Conservation (phyloP, 2,888 invertebrate species). For the Diplolepis rosae region DNA sequence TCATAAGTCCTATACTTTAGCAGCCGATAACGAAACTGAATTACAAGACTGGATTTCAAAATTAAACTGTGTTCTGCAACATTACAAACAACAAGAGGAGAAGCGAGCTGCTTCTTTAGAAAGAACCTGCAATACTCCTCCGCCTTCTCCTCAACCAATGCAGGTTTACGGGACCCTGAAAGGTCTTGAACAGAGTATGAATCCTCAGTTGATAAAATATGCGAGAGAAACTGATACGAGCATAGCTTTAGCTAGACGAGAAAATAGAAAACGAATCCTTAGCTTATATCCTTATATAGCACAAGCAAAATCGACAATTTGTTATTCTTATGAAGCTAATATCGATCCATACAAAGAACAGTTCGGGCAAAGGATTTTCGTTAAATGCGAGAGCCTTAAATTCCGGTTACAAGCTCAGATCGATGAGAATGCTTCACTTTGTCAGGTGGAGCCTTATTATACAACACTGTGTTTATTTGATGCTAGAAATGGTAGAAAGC, state of each 20-base stretch:
- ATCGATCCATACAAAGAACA: slow-evolving; percentile 89
- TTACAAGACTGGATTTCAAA: slow-evolving; percentile 88
- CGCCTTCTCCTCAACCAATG: slow-evolving; percentile 78
- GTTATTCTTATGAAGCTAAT: slow-evolving; percentile 74
- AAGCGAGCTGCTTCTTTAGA: slow-evolving; percentile 83
- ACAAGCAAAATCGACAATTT: slow-evolving; percentile 73
- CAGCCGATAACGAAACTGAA: slow-evolving; percentile 90
- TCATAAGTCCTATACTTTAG: slow-evolving; percentile 89
- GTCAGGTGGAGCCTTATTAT: slow-evolving; percentile 95
- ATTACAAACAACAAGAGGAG: slow-evolving; percentile 86
- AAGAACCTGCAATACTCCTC: slow-evolving; percentile 76
- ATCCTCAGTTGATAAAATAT: slow-evolving; percentile 92
- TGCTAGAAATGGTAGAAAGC: slow-evolving; percentile 88
- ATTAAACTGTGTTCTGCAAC: slow-evolving; percentile 87
- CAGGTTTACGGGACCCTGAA: slow-evolving; percentile 88
- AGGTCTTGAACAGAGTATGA: slow-evolving; percentile 93
- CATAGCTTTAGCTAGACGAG: slow-evolving; percentile 86
- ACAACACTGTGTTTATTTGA: slow-evolving; percentile 93
- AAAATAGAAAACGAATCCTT: slow-evolving; percentile 87
- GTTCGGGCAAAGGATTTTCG: slow-evolving; percentile 89
- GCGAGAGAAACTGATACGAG: slow-evolving; percentile 92
- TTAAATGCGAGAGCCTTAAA: slow-evolving; percentile 88
- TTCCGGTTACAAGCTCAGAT: slow-evolving; percentile 89
- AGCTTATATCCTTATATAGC: slow-evolving; percentile 80
- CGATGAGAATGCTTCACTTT: slow-evolving; percentile 84